phyloP scores from a whole-genome alignment of 1,140 invertebrate genomes.

The Musca vetustissima region DNA sequence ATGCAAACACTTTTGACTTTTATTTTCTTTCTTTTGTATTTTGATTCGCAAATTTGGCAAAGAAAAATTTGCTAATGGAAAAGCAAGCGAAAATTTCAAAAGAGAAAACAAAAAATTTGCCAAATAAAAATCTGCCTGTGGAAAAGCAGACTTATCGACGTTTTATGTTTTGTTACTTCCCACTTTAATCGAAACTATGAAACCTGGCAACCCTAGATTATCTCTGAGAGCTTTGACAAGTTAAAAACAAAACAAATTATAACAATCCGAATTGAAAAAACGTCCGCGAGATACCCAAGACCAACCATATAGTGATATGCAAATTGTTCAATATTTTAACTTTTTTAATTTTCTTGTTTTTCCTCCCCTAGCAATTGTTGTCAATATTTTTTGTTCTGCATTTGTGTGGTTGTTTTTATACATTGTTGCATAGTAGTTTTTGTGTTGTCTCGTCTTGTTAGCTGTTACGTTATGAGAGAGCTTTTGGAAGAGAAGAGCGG shows the following conservation, averaged over 20 bases:
- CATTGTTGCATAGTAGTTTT: constrained; percentile 1
- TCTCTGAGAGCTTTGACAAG: no score
- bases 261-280: background rate
- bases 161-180: no score
- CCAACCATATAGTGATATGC: background rate
- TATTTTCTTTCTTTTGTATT: no score
- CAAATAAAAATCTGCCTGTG: no score
- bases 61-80: no score
- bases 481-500: background rate
- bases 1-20: no score
- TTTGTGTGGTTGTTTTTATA: background rate
- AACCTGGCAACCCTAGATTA: background rate
- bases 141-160: no score
- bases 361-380: background rate
- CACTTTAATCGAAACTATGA: no score
- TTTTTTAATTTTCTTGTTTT: background rate
- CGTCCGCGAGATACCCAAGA: background rate
- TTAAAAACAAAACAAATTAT: background rate
- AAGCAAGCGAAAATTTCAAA: no score
- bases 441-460: background rate
- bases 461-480: background rate
- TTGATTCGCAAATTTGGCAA: no score
- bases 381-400: background rate
- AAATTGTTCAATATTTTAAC: background rate
- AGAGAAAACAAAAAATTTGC: no score